Evolutionary conservation across 2,888 invertebrate genomes (phyloP), one percentile per base, ranked within the genome.

Genomic region (Drosophila falleni): DNA sequence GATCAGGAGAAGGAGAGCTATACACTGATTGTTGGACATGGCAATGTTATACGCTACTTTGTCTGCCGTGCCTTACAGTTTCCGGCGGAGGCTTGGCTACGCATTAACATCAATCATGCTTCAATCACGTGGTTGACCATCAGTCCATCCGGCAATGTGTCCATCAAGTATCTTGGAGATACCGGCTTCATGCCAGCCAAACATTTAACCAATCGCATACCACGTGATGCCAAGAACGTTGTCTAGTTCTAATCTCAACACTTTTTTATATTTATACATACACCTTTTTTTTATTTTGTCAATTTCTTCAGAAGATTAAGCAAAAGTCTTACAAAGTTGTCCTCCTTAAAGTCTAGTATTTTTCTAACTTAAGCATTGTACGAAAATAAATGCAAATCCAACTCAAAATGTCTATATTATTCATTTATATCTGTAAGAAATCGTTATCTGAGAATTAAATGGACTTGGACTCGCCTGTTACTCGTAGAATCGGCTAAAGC

Each of bases 11-110:
- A 95, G 46, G 98, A 98, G 91, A 95, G 96, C 0, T 97, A 97
- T 91, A 98, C 98, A 37, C 91, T 99, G 44, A 93, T 99, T 60
- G 98, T 99, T 1, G 99, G 99, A 83, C 99, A 99, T 92, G 99
- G 97, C 4, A 99, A 99, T 93, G 99, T 99, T 23, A 99, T 99
- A 88, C 94, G 98, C 47, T 99, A 97, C 93, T 97, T 97, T 90
- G 95, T 97, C n/a, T 97, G 97, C 94, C 95, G 99, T 91, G 98
- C 98, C 0, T 93, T 99, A 42, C 99, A 99, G 92, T 96, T 99
- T 90, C 99, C 99, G 0, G 96, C 98, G 0, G 99, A 99, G 93
- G 99, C 96, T 2, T 99, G 99, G 99, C 94, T 99, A 11, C 94
- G 99, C 65, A 95, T 99, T 89, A 96, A 96, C 11, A 93, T 99